Conservation (phyloP, 35 echinoderm and acorn worm genomes). For the Eucidaris tribuloides region DNA sequence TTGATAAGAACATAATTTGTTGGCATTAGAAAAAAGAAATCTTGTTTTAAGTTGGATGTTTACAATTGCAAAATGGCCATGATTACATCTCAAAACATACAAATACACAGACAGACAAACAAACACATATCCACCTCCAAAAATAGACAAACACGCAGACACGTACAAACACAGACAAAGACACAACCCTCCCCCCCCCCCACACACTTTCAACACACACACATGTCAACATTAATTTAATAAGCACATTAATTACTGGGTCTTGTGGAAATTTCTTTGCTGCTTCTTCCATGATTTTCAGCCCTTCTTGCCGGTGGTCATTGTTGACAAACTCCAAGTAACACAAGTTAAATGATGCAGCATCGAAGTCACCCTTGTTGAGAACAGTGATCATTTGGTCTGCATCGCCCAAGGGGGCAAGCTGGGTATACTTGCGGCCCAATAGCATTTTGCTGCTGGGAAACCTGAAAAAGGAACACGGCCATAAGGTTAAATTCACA, state of each 20-base stretch:
- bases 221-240: not conserved
- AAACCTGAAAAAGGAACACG: constrained; percentile 24
- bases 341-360: not conserved
- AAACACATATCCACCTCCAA: no score
- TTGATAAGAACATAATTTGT: no score
- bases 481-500: no score
- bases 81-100: no score
- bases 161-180: no score
- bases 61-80: no score
- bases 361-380: constrained; percentile 30
- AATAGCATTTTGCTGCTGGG: constrained; percentile 48
- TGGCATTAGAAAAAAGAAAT: no score
- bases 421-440: constrained; percentile 38
- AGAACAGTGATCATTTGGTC: constrained; percentile 29
- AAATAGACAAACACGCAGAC: no score
- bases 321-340: constrained; percentile 41
- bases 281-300: constrained; percentile 28
- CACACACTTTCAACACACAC: not conserved
- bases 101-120: no score
- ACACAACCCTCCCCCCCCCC: not conserved
- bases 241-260: not conserved
- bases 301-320: constrained; percentile 37
- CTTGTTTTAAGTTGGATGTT: no score
- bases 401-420: constrained; percentile 10
- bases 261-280: constrained; percentile 51